phyloP scores from a whole-genome alignment of 2,888 invertebrate species.

The Dasypolia templi region DNA sequence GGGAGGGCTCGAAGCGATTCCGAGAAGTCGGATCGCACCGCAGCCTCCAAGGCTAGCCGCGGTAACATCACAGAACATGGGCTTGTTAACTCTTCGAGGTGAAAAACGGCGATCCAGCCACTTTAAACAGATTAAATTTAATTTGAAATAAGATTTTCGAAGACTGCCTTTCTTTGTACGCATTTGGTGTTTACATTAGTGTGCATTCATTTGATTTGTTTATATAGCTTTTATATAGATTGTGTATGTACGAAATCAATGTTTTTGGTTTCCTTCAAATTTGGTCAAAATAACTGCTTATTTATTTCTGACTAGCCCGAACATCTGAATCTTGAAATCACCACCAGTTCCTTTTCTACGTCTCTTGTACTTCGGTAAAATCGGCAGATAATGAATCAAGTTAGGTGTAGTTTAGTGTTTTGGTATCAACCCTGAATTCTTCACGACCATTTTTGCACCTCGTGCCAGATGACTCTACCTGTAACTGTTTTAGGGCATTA shows the following conservation, averaged over 20 bases:
- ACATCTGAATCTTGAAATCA: neutral
- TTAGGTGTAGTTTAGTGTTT: neutral
- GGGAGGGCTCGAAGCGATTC: slow-evolving; percentile 79
- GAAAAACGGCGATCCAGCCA: slow-evolving; percentile 79
- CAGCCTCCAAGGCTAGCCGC: slow-evolving; percentile 84
- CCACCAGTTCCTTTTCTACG: neutral
- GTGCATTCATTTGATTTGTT: slow-evolving; percentile 9
- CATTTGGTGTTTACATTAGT: slow-evolving; percentile 24
- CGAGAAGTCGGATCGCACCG: slow-evolving; percentile 82
- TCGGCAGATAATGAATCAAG: slow-evolving; percentile 4
- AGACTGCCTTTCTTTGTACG: slow-evolving; percentile 22
- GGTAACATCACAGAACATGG: slow-evolving; percentile 85
- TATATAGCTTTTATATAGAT: neutral
- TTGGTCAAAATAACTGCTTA: no score
- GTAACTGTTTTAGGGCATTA: slow-evolving; percentile 47
- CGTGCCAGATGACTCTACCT: slow-evolving; percentile 40
- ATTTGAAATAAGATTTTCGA: slow-evolving; percentile 73
- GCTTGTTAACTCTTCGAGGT: slow-evolving; percentile 86
- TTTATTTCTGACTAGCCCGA: neutral
- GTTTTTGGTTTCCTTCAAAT: neutral
- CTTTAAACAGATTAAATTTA: slow-evolving; percentile 79
- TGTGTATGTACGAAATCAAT: no score
- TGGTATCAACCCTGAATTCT: slow-evolving; percentile 11
- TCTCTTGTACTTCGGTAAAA: neutral
- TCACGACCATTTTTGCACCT: slow-evolving; percentile 26